A percentile compares a stretch with the other conserved stretches of the same genome.
Evolutionary conservation across 2,797 vertebrate genomes (phyloP).

Genomic region (Xenopus petersii): DNA sequence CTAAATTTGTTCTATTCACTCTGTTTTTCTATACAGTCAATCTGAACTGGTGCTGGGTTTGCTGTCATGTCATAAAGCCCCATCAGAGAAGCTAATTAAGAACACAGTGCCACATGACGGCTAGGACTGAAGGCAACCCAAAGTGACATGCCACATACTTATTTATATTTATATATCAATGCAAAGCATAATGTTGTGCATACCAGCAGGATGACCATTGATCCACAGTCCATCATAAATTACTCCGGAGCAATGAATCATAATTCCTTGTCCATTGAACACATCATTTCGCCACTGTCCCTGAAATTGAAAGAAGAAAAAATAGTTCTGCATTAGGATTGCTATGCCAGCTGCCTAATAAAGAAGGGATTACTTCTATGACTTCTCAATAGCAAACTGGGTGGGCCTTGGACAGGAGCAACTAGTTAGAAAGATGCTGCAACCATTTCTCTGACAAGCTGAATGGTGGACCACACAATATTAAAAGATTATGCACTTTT

Average conservation of each 20-base stretch:
- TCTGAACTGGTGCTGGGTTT: conserved; percentile 5
- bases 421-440: conserved; percentile 60
- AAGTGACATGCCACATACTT: conserved; percentile 43
- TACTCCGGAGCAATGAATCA: conserved; percentile 63
- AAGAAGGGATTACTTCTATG: conserved; percentile 61
- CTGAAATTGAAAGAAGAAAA: conserved; percentile 56
- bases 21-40: conserved; percentile 12
- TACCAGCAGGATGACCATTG: conserved; percentile 64
- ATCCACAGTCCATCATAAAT: conserved; percentile 65
- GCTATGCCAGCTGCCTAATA: conserved; percentile 56
- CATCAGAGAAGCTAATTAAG: conserved; percentile 21
- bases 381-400: conserved; percentile 61
- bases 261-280: conserved; percentile 59
- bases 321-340: conserved; percentile 53
- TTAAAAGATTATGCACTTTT: conserved; percentile 54
- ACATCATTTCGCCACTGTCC: conserved; percentile 65
- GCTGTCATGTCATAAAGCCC: conserved; percentile 20
- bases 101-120: conserved; percentile 23
- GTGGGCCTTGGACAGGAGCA: conserved; percentile 57
- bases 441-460: conserved; percentile 56
- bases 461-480: conserved; percentile 60
- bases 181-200: conserved; percentile 49
- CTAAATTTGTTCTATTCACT: conserved; percentile 6
- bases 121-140: conserved; percentile 38
- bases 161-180: conserved; percentile 38